Evolutionary conservation across 2,888 invertebrate species (phyloP), one percentile per base, ranked within the genome.

Genomic region (Troilus luridus): DNA sequence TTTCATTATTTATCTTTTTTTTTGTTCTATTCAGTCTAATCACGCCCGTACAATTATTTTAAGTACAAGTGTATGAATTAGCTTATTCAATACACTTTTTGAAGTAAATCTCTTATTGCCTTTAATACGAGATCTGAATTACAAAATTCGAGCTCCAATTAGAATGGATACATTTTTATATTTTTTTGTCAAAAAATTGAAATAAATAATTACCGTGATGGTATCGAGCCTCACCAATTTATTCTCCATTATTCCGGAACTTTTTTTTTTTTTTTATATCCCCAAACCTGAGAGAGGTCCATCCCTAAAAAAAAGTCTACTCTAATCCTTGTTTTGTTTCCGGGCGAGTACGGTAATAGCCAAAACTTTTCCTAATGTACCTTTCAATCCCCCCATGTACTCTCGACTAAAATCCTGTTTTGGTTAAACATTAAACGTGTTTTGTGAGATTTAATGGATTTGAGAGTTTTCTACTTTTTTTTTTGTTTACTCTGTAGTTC

Each of bases 301-400:
- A n/a, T 56, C n/a, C 85, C 85, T 85, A 58, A 85, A 85, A 85
- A 85, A 85, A 77, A 77, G 72, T 77, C 17, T 77, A 85, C 85
- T 85, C 85, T 85, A 85, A 85, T 85, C 85, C 85, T 85, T 85
- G 85, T 85, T 85, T 85, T 85, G 85, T 85, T 85, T 85, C 85
- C 56, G 56, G 56, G 21, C 21, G 85, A n/a, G 85, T 77, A 41
- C 85, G n/a, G 85, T 77, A 85, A 85, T 85, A 85, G 85, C 85
- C 54, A 85, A 85, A 85, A 85, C 85, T 85, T 85, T 85, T 85
- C 85, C 85, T 85, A 85, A 85, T 85, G 85, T 85, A 85, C 85
- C 85, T 85, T 58, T 56, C 85, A 85, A 85, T 12, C 72, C 72
- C 72, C 85, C 21, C 27, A n/a, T n/a, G 21, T 56, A 27, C 56